A percentile compares a stretch with the other conserved stretches of the same genome.
Conservation (phyloP, 2,888 invertebrate genomes). For the Protula sp. region DNA sequence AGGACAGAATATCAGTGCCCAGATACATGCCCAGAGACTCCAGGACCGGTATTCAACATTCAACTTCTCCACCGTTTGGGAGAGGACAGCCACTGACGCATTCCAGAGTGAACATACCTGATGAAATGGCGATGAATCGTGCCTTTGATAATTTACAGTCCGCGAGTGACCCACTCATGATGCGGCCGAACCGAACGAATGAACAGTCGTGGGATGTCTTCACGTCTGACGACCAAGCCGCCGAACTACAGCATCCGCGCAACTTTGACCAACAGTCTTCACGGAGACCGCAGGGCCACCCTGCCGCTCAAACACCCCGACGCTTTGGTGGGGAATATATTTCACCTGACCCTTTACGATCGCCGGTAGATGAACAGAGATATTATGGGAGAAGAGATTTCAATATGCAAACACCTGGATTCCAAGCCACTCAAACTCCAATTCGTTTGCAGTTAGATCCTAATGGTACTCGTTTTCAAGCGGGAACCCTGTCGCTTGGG, state of each 20-base stretch:
- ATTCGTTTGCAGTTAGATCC: background rate
- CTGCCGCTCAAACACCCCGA: background rate
- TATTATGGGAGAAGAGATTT: background rate
- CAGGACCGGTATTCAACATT: too few relatives aligned
- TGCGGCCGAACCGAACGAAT: too few relatives aligned
- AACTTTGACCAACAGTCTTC: background rate
- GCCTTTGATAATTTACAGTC: too few relatives aligned
- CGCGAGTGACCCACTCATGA: too few relatives aligned
- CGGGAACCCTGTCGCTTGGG: slow-evolving; percentile 2
- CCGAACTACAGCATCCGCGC: background rate
- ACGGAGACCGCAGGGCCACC: too few relatives aligned
- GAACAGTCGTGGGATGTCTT: background rate
- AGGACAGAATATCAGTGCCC: slow-evolving; percentile 3
- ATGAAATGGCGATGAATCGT: too few relatives aligned
- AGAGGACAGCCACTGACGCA: too few relatives aligned
- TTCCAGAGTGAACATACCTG: too few relatives aligned
- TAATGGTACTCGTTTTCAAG: background rate
- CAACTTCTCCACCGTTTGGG: too few relatives aligned
- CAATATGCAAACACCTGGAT: slow-evolving; percentile 3
- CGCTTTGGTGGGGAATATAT: background rate
- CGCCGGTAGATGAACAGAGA: background rate
- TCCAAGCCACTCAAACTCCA: slow-evolving; percentile 11
- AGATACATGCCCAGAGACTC: slow-evolving; percentile 8
- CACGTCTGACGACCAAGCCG: background rate
- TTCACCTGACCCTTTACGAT: background rate